Conservation (phyloP, 1,140 invertebrate species). For the Nasonia longicornis region DNA sequence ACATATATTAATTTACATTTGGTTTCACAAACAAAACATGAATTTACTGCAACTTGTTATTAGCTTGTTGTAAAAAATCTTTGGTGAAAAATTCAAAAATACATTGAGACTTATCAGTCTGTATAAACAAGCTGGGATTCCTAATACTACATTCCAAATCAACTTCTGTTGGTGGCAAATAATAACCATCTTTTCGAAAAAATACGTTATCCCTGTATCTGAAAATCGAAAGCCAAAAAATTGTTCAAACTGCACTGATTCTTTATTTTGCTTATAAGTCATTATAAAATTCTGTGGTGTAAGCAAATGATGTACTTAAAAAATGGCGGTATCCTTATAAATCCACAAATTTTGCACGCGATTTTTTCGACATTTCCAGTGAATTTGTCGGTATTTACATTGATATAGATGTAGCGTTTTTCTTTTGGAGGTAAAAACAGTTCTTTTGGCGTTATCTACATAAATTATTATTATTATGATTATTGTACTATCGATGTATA, state of each 20-base stretch:
- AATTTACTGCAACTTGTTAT: slow-evolving; percentile 36
- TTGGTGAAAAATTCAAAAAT: slow-evolving; percentile 45
- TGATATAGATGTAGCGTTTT: slow-evolving; percentile 42
- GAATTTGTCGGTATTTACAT: slow-evolving; percentile 43
- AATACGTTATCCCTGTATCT: slow-evolving; percentile 49
- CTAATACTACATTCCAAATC: slow-evolving; percentile 41
- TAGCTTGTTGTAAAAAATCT: slow-evolving; percentile 37
- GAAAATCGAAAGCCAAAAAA: slow-evolving; percentile 13
- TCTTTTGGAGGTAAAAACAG: slow-evolving; percentile 49
- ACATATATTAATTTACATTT: not conserved
- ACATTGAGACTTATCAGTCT: slow-evolving; percentile 37
- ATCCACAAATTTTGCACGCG: slow-evolving; percentile 48
- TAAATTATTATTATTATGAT: slow-evolving; percentile 1
- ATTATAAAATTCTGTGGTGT: not conserved
- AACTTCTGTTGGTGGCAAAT: slow-evolving; percentile 46
- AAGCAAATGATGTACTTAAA: slow-evolving; percentile 47
- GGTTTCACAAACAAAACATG: not conserved
- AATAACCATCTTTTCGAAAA: slow-evolving; percentile 45
- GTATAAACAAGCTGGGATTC: slow-evolving; percentile 29
- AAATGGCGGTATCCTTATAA: slow-evolving; percentile 49
- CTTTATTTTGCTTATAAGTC: not conserved
- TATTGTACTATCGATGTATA: not conserved
- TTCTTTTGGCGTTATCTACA: slow-evolving; percentile 51
- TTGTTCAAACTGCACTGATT: not conserved
- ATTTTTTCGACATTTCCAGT: slow-evolving; percentile 28